Base-by-base conservation (phyloP, 2,113 vertebrate genomes). In the Hipposideros armiger region DNA sequence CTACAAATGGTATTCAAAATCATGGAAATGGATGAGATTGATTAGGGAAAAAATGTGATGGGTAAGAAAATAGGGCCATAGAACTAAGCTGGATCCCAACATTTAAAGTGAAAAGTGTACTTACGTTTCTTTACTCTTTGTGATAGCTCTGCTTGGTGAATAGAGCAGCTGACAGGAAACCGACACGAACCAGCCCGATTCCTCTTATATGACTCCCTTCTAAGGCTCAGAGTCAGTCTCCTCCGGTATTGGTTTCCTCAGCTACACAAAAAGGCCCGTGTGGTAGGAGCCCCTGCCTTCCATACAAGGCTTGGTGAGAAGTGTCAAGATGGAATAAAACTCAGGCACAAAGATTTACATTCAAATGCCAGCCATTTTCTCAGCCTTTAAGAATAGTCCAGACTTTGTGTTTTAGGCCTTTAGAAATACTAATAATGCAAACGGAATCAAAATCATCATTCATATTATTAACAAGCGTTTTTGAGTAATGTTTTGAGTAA, bases 401-500 rank as follows among this genome's bases (percentile, higher is more conserved):
- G 93, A 81, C 82, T 89, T 77, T 86, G 95, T 95, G 52, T 94
- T 60, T 73, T 11, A 81, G 64, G 62, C 67, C 50, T 77, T 90
- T 76, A 90, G 95, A 88, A 94, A 91, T 40, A 83, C 73, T 83
- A 96, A 97, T 96, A 97, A 96, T 24, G 64, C 96, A 92, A 95
- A 92, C 6, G 0, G 93, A 96, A 97, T 97, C 95, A 94, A 91
- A 96, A 95, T 97, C 97, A 97, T 97, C 94, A 97, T 96, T 95
- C 96, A 90, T 95, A 95, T 97, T 94, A 97, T 97, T 97, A 98
- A 92, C 95, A 97, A 97, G 93, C 85, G 45, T 96, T 97, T 96
- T 95, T 95, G 91, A 97, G 92, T 96, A 96, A 97, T 97, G 96
- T 95, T 93, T 97, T 96, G 95, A 97, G 95, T 97, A 97, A 97